Evolutionary conservation across 2,797 vertebrate species (phyloP).

Genomic region (Gymnocypris eckloni): DNA sequence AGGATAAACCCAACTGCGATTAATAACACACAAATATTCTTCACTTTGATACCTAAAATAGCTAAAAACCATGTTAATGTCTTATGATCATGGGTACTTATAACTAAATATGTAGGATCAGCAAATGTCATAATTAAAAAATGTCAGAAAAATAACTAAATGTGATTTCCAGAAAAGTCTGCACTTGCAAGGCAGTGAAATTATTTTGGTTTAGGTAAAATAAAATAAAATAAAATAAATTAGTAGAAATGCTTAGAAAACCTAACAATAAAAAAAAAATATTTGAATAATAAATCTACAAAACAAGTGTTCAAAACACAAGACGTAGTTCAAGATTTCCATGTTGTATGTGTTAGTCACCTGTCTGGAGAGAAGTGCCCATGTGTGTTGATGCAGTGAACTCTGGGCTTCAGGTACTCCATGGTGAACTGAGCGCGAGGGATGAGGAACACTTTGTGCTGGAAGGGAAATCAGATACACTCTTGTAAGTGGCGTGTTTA

Average conservation of each 20-base stretch:
- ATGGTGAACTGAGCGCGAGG: conserved; percentile 82
- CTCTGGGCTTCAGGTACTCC: conserved; percentile 84
- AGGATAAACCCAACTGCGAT: background rate
- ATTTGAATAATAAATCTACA: background rate
- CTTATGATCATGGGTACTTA: background rate
- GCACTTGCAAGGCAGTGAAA: background rate
- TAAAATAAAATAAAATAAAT: background rate
- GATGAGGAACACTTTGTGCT: conserved; percentile 88
- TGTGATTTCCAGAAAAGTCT: background rate
- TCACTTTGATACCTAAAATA: background rate
- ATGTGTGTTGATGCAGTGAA: conserved; percentile 87
- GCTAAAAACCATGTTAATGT: background rate
- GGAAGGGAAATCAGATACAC: conserved; percentile 42
- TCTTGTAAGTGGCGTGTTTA: background rate
- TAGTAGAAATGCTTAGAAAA: background rate
- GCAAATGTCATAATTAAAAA: background rate
- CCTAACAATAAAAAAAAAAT: background rate
- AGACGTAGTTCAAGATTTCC: no score
- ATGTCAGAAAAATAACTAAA: background rate
- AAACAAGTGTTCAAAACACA: background rate
- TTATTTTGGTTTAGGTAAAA: background rate
- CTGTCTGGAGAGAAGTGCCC: conserved; percentile 87
- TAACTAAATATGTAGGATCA: background rate
- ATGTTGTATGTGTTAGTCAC: conserved; percentile 66
- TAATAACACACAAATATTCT: background rate